Evolutionary conservation across 1,140 invertebrate genomes (phyloP).

Genomic region (Drosophila pseudoobscura): DNA sequence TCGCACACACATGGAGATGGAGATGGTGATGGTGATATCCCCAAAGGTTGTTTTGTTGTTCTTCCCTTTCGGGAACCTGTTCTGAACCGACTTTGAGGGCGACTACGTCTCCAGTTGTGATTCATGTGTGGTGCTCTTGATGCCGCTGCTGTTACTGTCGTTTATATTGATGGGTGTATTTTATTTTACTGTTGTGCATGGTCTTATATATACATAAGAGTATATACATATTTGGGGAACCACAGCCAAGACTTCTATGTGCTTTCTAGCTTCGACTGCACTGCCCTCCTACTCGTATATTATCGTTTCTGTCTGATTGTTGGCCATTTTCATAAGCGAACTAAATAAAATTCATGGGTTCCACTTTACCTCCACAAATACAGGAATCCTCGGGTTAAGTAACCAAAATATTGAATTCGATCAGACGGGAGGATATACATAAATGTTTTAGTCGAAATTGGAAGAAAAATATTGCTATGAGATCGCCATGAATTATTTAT

Average conservation of each 20-base stretch:
- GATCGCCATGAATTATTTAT: background rate
- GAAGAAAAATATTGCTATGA: background rate
- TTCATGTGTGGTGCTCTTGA: conserved; percentile 51
- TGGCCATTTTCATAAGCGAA: conserved; percentile 76
- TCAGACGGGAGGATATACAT: background rate
- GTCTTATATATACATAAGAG: conserved; percentile 4
- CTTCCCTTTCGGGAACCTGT: conserved; percentile 35
- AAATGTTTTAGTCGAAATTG: conserved; percentile 6
- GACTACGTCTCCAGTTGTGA: conserved; percentile 53
- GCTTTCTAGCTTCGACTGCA: conserved; percentile 41
- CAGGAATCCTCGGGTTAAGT: conserved; percentile 20
- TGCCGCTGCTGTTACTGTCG: conserved; percentile 51
- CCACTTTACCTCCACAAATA: conserved; percentile 31
- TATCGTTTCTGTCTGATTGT: conserved; percentile 78
- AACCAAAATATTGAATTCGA: conserved; percentile 42
- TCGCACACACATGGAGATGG: background rate
- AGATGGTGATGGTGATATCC: too few relatives aligned
- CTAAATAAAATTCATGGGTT: conserved; percentile 62
- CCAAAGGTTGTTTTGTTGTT: conserved; percentile 15
- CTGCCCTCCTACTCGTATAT: conserved; percentile 24
- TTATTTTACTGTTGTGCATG: conserved; percentile 63
- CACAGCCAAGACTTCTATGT: conserved; percentile 15
- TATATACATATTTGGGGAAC: background rate
- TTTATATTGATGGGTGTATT: conserved; percentile 80
- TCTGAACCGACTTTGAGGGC: conserved; percentile 16